These are phyloP conservation scores for Hydrotaea cyrtoneurina DNA, from an alignment of 2,888 invertebrate species.

Conservation along the genomic window DNA sequence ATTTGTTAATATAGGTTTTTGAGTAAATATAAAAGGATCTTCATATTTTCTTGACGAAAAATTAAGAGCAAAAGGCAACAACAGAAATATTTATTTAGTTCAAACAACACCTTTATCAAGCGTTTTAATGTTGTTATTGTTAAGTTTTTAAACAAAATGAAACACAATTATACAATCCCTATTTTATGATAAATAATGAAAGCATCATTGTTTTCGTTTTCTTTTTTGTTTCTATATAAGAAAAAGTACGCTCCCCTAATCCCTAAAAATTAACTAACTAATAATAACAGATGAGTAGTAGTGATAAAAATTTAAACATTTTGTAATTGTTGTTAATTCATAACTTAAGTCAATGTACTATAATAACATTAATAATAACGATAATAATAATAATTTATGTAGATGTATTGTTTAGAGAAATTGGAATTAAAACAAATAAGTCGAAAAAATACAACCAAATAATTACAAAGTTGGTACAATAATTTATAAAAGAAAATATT, in stretches of 20 bases:
- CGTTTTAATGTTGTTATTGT: constrained; percentile 49
- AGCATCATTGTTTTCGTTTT: constrained; percentile 36
- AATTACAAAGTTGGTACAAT: constrained; percentile 22
- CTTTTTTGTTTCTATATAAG: constrained; percentile 30
- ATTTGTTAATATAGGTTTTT: neutral
- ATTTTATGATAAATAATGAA: constrained; percentile 14
- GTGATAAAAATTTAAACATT: constrained; percentile 17
- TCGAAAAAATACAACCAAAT: neutral
- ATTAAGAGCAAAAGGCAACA: constrained; percentile 10
- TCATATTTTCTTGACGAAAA: constrained; percentile 29
- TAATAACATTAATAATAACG: constrained; percentile 26
- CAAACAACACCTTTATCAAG: constrained; percentile 7
- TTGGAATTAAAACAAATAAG: neutral
- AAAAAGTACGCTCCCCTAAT: neutral
- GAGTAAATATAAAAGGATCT: neutral
- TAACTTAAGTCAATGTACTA: constrained; percentile 47
- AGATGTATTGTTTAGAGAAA: constrained; percentile 47
- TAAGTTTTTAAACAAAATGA: constrained; percentile 53
- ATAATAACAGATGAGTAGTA: neutral
- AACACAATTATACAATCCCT: neutral
- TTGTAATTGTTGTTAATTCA: constrained; percentile 56
- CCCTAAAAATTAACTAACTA: neutral
- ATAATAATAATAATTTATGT: constrained; percentile 28
- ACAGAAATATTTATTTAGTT: constrained; percentile 37
- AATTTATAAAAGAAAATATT: constrained; percentile 29